These are phyloP conservation scores for cattle (Bos taurus) DNA, from an alignment of 2,113 vertebrate genomes.

Conservation along the genomic window DNA sequence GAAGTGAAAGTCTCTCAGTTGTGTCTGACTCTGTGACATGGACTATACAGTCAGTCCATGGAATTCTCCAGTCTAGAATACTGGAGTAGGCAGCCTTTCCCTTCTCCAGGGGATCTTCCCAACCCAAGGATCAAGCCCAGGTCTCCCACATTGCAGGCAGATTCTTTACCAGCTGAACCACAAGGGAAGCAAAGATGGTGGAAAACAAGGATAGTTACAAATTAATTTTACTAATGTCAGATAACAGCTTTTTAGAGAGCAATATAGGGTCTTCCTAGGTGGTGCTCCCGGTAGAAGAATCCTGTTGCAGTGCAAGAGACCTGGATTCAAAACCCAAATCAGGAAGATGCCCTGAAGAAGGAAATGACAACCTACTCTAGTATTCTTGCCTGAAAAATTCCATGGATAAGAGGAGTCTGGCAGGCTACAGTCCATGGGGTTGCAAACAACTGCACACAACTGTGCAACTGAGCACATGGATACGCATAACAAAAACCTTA, in stretches of 20 bases:
- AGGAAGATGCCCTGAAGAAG: not conserved
- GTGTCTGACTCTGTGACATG: not conserved
- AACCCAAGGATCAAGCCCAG: not conserved
- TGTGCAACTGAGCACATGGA: not conserved
- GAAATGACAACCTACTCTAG: not conserved
- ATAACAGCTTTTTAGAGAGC: not conserved
- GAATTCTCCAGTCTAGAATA: not conserved
- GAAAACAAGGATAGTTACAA: not conserved
- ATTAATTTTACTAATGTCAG: not conserved
- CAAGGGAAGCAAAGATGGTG: not conserved
- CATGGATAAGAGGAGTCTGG: not conserved
- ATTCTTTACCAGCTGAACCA: not conserved
- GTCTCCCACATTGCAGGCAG: not conserved
- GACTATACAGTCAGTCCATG: not conserved
- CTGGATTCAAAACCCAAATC: not conserved
- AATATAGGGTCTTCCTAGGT: not conserved
- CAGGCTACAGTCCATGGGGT: not conserved
- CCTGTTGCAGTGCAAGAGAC: not conserved
- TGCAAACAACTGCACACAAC: fast-evolving
- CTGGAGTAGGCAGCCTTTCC: not conserved
- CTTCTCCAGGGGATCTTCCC: not conserved
- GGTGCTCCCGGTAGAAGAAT: not conserved
- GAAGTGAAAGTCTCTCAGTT: not conserved
- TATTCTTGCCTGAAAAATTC: not conserved
- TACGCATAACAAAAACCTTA: not conserved